Conservation (phyloP, 2,113 vertebrate genomes). For the Hylia prasina region DNA sequence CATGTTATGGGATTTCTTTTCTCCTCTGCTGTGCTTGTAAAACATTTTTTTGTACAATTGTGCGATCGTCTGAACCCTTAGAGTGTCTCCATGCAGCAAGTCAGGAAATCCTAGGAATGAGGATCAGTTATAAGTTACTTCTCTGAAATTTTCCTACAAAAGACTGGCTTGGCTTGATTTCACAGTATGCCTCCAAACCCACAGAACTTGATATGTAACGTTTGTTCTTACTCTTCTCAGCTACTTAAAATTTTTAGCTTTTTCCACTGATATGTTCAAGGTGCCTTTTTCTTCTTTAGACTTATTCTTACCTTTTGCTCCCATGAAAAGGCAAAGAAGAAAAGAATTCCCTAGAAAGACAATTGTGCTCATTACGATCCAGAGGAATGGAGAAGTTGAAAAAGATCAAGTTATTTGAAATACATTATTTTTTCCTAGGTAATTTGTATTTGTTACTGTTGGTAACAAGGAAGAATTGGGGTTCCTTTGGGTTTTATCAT, state of each 20-base stretch:
- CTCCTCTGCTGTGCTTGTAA: background rate
- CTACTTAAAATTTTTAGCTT: background rate
- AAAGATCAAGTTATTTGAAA: background rate
- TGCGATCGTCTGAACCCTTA: fast-evolving
- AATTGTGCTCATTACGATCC: background rate
- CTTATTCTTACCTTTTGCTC: background rate
- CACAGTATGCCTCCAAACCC: background rate
- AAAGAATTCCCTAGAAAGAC: background rate
- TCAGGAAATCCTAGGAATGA: background rate
- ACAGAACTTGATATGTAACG: background rate
- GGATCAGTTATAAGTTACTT: background rate
- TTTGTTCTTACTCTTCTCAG: background rate
- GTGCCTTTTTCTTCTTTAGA: background rate
- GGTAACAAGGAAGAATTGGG: background rate
- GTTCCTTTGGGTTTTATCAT: background rate
- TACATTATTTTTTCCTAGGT: background rate
- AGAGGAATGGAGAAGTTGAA: background rate
- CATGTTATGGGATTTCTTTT: background rate
- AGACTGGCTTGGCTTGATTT: background rate
- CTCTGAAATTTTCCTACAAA: background rate
- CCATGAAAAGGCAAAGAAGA: background rate
- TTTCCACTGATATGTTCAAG: background rate
- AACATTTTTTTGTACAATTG: background rate
- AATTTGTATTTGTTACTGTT: background rate
- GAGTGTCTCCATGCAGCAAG: background rate